Base-by-base conservation (phyloP, 2,888 invertebrate species). In the Clusia tigrina region DNA sequence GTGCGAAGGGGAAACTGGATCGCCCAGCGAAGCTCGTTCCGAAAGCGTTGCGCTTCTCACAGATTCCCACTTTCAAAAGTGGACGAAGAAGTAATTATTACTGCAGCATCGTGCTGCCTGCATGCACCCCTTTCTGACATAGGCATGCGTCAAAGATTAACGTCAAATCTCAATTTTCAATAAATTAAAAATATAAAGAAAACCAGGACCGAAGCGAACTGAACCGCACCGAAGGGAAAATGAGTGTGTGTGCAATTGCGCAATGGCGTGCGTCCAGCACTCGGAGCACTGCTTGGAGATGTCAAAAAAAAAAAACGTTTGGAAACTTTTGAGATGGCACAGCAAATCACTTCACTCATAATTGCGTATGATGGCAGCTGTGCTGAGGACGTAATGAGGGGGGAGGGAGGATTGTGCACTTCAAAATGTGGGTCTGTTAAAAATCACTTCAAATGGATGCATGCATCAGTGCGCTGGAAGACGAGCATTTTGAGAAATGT, bases 91-190 rank as follows among this genome's bases (percentile, higher is more conserved):
- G 5, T 32, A 32, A 32, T 5, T 32, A 32, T 32, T 32, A 9
- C 6, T 32, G 32, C 12, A 32, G 12, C 12, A 9, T 9, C 32
- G 32, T 32, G 32, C 32, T 32, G 32, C 32, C 32, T 12, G 32
- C 12, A 32, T 32, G 32, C 32, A 32, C 32, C 32, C 32, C 12
- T 32, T 32, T 12, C 32, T 42, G 42, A n/a, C 42, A 60, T n/a
- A n/a, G 60, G 58, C 53, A 54, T 64, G 57, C 64, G 60, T 60
- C 64, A 64, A 60, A 54, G 54, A 32, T 60, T 57, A 54, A 54
- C 60, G 60, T 60, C 54, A 64, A 60, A 42, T 55, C 55, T 48
- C 18, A 9, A 22, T 53, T 46, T 20, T 2, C 22, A 17, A 51
- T 51, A 15, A 51, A 20, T 20, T 53, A 42, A 42, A n/a, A n/a